These are phyloP conservation scores for Lepus oiostolus DNA, from an alignment of 2,797 vertebrate species.

Conservation along the genomic window DNA sequence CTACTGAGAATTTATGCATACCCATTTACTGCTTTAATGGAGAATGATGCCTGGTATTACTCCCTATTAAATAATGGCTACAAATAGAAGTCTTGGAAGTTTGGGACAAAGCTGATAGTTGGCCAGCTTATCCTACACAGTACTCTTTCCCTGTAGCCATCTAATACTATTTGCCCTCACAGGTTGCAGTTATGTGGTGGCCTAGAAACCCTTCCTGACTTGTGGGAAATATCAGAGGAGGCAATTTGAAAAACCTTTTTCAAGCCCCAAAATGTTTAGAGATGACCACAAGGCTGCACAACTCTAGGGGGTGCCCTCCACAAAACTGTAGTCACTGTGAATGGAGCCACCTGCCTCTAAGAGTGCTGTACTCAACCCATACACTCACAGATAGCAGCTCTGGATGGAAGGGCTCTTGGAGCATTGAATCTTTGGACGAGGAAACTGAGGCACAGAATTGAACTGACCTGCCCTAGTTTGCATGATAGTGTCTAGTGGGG, in stretches of 20 bases:
- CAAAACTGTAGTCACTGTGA: not conserved
- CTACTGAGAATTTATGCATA: not conserved
- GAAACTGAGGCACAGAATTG: not conserved
- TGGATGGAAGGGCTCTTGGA: not conserved
- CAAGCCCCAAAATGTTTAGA: not conserved
- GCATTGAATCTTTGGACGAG: not conserved
- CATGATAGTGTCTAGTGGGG: too few species aligned
- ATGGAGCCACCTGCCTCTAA: fast-evolving
- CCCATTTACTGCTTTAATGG: not conserved
- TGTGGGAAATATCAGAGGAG: not conserved
- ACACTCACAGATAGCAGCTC: not conserved
- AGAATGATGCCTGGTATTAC: not conserved
- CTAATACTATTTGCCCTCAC: too few species aligned
- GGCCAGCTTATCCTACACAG: not conserved
- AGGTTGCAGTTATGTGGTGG: not conserved
- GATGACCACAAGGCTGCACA: not conserved
- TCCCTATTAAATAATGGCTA: not conserved
- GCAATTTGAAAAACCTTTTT: not conserved
- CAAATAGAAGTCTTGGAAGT: not conserved
- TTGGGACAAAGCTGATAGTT: not conserved
- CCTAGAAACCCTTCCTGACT: not conserved
- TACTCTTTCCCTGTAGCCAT: not conserved
- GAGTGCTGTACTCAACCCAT: not conserved
- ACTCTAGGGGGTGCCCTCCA: not conserved
- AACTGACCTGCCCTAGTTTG: not conserved